Base-by-base conservation (phyloP, 2,797 vertebrate genomes). In the Macroramphosus scolopax region DNA sequence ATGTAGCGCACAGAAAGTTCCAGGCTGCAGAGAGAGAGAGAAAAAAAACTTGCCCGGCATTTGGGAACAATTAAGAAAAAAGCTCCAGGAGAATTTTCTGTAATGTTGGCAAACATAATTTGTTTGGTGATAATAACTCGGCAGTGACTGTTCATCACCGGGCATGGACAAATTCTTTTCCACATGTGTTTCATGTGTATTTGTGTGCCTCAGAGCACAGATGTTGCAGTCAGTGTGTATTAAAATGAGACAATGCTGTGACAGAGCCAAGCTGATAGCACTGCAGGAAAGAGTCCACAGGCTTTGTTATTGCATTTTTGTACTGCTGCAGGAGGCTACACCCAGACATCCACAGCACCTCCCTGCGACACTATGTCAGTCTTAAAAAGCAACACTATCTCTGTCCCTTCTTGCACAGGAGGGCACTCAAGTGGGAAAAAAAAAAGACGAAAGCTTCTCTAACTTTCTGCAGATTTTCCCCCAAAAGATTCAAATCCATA, bases 281-380 rank as follows among this genome's bases (percentile, higher is more conserved):
- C 70, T 63, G 35, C 42, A 53, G 72, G 68, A 68, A 45, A 41
- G 62, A 58, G 72, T 74, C 68, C 74, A 49, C 58, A 57, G 63
- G 52, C 64, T 74, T 69, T 82, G 80, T 80, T 85, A 44, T 77
- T 77, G 81, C 83, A 86, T 85, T 72, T 56, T 84, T 85, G 77
- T 68, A 69, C 66, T 49, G 65, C 66, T 58, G 80, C 79, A 63
- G 68, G 64, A 31, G 82, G 60, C 79, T 61, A 73, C 84, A 78
- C 84, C 84, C 49, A 70, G 77, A 64, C 75, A 44, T 60, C 45
- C 69, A 70, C 62, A 86, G 69, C 77, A 69, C 28, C 68, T 67
- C 22, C 68, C n/a, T n/a, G n/a, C n/a, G n/a, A 58, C 47, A 42
- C 62, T 32, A 65, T 37, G 62, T 77, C 47, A 75, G 38, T n/a